Base-by-base conservation (phyloP, 2,888 invertebrate genomes). In the Serripes groenlandicus region DNA sequence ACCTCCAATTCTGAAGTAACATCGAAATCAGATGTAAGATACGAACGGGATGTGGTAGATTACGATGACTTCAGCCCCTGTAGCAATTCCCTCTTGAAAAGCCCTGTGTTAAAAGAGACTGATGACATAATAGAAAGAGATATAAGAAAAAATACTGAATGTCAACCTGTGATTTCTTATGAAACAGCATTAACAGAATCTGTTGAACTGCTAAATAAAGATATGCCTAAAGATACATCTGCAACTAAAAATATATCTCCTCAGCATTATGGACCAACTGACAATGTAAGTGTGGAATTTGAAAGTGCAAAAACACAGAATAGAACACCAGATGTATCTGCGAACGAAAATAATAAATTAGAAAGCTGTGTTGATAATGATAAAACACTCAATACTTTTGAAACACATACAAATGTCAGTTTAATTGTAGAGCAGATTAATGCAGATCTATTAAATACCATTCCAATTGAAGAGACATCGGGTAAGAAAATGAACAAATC, bases 41-140 rank as follows among this genome's bases (percentile, higher is more conserved):
- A 49, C 21, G 49, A 21, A 21, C 49, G 49, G 7, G 49, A 49
- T 49, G 18, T 49, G 15, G 49, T 62, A 34, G 34, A n/a, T 34
- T 62, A 62, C 34, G 62, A 62, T 34, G 62, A 62, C 34, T 34
- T 34, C 3, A 15, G 28, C 34, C 7, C 34, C 9, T 62, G 34
- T 34, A 62, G 62, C 34, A 70, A 70, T 15, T 70, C 70, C 7
- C 21, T 54, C 5, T 5, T 42, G 2, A n/a, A 49, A 37, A 68
- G 37, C 21, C 49, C 7, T 49, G n/a, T n/a, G n/a, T n/a, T n/a
- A n/a, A 5, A 49, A 49, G 21, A 21, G 18, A 49, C 2, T 2
- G 49, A 49, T 49, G 49, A 49, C 2, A 21, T 49, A 21, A 49
- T 15, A 21, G 49, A 21, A 49, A 15, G 21, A 21, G 49, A 49